phyloP scores from a whole-genome alignment of 2,888 invertebrate genomes.

The Orthosia gracilis region DNA sequence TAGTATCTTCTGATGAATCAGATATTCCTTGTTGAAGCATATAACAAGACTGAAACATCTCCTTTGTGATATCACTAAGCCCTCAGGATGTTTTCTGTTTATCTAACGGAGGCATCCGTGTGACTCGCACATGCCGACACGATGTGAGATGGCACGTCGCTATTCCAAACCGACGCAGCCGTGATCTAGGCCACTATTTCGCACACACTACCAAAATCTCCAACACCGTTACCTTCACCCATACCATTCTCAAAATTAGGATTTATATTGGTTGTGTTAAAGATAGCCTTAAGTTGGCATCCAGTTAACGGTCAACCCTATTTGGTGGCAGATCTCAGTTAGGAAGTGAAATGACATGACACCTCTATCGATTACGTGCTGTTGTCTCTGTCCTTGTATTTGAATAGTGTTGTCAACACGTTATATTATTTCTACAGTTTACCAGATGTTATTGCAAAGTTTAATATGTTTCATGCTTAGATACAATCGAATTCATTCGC shows the following conservation, averaged over 20 bases:
- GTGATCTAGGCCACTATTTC: constrained; percentile 80
- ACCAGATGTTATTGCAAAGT: constrained; percentile 4
- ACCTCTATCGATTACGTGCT: constrained; percentile 79
- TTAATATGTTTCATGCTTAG: constrained; percentile 1
- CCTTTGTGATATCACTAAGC: background rate
- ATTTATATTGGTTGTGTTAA: constrained; percentile 27
- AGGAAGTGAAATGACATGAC: constrained; percentile 79
- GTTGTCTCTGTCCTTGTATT: constrained; percentile 71
- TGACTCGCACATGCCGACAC: constrained; percentile 80
- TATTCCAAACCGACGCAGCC: constrained; percentile 72
- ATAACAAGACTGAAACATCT: constrained; percentile 8
- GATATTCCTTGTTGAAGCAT: background rate
- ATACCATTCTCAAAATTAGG: constrained; percentile 28
- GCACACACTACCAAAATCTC: constrained; percentile 62
- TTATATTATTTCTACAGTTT: constrained; percentile 10
- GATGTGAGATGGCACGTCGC: constrained; percentile 70
- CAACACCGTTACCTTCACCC: constrained; percentile 27
- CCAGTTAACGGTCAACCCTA: constrained; percentile 74
- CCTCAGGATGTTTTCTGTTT: constrained; percentile 76
- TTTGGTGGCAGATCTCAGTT: constrained; percentile 78
- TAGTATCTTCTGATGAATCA: background rate
- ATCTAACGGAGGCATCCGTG: constrained; percentile 85
- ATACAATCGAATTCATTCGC: background rate
- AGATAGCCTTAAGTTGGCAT: constrained; percentile 33
- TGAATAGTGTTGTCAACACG: constrained; percentile 65